These are phyloP conservation scores for Zosterops borbonicus DNA, from an alignment of 2,113 vertebrate genomes.

Conservation along the genomic window DNA sequence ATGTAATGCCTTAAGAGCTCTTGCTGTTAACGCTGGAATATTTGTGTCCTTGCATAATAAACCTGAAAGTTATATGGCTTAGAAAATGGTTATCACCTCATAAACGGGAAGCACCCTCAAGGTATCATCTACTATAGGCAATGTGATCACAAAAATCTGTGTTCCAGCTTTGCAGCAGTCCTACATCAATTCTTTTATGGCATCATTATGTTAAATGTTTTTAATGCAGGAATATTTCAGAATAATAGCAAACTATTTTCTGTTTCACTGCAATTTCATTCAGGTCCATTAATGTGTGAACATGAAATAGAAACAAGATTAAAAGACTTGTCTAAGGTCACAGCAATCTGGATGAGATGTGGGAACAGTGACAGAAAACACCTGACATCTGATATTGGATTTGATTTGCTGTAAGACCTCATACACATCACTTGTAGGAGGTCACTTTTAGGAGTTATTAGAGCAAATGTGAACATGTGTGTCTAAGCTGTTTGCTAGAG, in stretches of 20 bases:
- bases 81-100: slow-evolving; percentile 59
- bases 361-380: neutral
- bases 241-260: slow-evolving; percentile 57
- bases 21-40: neutral
- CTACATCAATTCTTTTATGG: slow-evolving; percentile 51
- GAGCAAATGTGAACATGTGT: neutral
- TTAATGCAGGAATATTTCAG: slow-evolving; percentile 55
- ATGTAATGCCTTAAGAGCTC: neutral
- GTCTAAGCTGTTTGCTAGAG: neutral
- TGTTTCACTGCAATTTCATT: slow-evolving; percentile 44
- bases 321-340: neutral
- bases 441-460: neutral
- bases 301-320: neutral
- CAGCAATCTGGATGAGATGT: neutral
- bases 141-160: slow-evolving; percentile 42
- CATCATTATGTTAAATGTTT: slow-evolving; percentile 58
- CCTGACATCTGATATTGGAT: neutral
- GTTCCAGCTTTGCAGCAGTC: slow-evolving; percentile 13
- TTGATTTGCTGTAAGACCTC: neutral
- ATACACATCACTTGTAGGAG: accelerated
- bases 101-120: slow-evolving; percentile 61
- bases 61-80: slow-evolving; percentile 27
- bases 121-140: slow-evolving; percentile 51
- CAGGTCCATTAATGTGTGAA: neutral
- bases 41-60: slow-evolving; percentile 43